Conservation (phyloP, 1,140 invertebrate genomes). For the Drosophila azteca region DNA sequence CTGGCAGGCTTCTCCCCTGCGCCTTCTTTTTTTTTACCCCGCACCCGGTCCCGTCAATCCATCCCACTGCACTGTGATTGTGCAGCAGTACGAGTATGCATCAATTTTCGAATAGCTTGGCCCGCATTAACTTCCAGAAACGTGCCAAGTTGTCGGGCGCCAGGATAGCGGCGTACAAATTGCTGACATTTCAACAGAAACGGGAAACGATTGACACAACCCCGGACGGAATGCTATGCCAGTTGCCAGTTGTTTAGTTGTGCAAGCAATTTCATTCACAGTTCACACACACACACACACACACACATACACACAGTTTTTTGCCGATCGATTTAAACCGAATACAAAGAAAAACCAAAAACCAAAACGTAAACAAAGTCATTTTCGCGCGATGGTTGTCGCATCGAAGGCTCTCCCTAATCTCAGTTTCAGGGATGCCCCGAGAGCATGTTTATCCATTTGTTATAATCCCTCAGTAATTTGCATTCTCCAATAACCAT, state of each 20-base stretch:
- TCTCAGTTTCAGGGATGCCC: too few relatives aligned
- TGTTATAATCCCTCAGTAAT: neutral
- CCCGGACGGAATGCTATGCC: slow-evolving; percentile 13
- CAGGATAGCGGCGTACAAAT: slow-evolving; percentile 47
- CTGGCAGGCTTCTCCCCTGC: slow-evolving; percentile 10
- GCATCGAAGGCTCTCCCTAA: too few relatives aligned
- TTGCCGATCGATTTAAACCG: too few relatives aligned
- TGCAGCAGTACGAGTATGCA: slow-evolving; percentile 42
- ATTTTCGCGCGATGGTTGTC: too few relatives aligned
- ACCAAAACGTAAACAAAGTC: too few relatives aligned
- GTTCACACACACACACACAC: too few relatives aligned
- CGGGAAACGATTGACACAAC: slow-evolving; percentile 34
- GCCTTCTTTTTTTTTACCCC: slow-evolving; percentile 3
- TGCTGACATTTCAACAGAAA: slow-evolving; percentile 53
- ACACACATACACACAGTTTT: too few relatives aligned
- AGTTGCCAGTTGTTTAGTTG: slow-evolving; percentile 1
- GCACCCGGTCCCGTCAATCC: slow-evolving; percentile 18
- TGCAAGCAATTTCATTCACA: neutral
- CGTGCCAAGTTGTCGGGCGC: slow-evolving; percentile 26
- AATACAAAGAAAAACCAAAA: too few relatives aligned
- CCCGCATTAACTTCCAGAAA: slow-evolving; percentile 51
- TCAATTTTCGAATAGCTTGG: slow-evolving; percentile 48
- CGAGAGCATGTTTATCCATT: neutral
- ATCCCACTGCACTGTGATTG: slow-evolving; percentile 41
- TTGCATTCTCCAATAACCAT: slow-evolving; percentile 1